These are phyloP conservation scores for Leuciscus waleckii DNA, from an alignment of 2,797 vertebrate species.

Conservation along the genomic window DNA sequence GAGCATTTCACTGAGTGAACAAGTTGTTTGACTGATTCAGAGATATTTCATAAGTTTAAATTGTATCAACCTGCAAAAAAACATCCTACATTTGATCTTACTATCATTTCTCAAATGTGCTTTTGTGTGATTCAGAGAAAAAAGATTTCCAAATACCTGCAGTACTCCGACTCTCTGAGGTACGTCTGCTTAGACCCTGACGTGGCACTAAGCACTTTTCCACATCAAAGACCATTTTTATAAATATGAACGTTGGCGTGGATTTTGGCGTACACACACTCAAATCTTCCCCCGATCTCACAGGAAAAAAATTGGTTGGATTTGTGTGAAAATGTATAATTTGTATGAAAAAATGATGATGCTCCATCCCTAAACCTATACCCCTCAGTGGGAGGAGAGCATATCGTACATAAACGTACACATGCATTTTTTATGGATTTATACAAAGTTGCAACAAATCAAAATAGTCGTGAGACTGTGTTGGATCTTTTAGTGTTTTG, in stretches of 20 bases:
- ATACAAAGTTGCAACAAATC: background rate
- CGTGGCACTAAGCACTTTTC: background rate
- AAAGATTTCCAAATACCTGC: background rate
- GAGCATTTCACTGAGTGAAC: background rate
- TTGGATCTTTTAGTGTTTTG: background rate
- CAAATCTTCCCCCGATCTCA: background rate
- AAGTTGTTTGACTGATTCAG: background rate
- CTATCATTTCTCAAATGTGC: too few relatives aligned
- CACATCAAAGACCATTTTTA: background rate
- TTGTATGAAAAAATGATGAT: background rate
- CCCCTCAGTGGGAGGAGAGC: background rate
- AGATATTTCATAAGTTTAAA: background rate
- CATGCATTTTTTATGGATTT: background rate
- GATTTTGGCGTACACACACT: background rate
- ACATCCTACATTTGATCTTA: too few relatives aligned
- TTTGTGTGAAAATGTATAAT: background rate
- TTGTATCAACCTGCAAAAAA: background rate
- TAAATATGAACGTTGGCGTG: background rate
- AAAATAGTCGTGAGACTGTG: background rate
- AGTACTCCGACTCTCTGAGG: too few relatives aligned
- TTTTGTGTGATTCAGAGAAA: background rate
- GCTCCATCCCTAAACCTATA: background rate
- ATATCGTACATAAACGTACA: background rate
- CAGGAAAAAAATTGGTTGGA: background rate
- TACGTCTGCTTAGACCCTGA: background rate